Evolutionary conservation across 2,113 vertebrate genomes (phyloP), one percentile per base, ranked within the genome.

Genomic region (Eulemur macaco): DNA sequence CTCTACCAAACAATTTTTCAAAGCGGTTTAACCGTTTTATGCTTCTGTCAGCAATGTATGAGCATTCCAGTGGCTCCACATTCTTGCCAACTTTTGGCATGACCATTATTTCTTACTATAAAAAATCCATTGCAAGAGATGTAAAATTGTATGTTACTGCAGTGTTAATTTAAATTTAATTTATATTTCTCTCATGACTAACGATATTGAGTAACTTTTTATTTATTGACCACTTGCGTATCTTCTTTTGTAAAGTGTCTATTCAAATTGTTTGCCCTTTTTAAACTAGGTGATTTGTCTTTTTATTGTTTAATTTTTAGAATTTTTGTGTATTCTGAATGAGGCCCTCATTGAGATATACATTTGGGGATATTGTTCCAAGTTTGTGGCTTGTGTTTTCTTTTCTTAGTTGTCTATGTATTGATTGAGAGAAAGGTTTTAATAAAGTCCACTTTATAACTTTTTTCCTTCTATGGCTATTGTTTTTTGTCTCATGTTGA

Each of bases 351-450:
- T 84, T 76, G 86, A 93, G 47, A 85, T 76, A 69, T 45, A 84
- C 50, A n/a, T 52, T 60, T 85, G 23, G 56, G 18, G 5, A 74
- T 76, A 86, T 73, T 31, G 9, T 77, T 90, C 45, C 74, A 95
- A 47, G 50, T 74, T 81, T 76, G 31, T 86, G 50, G 31, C 42
- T 89, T 86, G 39, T 68, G 47, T 82, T 93, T 93, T n/a, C 74
- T 89, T 81, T 93, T 52, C 73, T 95, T 90, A 78, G 81, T 86
- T 21, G 34, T 86, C 34, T 92, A 14, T 60, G 31, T 89, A 73
- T 73, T 86, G 74, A 91, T 82, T 78, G 91, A 84, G 1, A 78
- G 25, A 92, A 73, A 89, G 25, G 11, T 58, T 95, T 95, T 92
- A 64, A 94, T 94, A 68, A 86, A 42, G 54, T 82, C 31, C 27